These are phyloP conservation scores for Cygnus buccinator DNA, from an alignment of 2,113 vertebrate genomes.

Conservation along the genomic window DNA sequence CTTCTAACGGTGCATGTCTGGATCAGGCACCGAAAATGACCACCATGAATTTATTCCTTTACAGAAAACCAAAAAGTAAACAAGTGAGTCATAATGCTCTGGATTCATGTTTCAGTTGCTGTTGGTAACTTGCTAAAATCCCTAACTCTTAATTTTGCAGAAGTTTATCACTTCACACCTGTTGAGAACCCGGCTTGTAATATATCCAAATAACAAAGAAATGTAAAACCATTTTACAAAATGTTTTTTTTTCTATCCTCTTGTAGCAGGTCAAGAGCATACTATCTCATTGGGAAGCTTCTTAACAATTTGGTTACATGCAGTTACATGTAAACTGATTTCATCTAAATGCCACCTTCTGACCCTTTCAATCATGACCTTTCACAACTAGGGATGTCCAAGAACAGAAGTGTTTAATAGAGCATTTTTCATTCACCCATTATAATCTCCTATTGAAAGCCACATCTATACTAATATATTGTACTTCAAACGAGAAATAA, in stretches of 20 bases:
- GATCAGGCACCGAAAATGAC: neutral
- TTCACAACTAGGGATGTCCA: neutral
- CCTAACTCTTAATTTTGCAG: neutral
- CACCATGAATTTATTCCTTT: neutral
- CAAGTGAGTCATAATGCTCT: neutral
- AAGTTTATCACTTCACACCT: neutral
- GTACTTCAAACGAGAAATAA: neutral
- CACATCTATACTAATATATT: neutral
- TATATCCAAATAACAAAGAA: neutral
- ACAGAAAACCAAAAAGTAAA: conserved; percentile 19
- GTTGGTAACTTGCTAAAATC: neutral
- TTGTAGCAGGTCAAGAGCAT: neutral
- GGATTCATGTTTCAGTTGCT: neutral
- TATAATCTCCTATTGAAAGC: neutral
- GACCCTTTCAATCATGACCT: neutral
- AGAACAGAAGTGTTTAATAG: neutral
- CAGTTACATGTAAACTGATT: neutral
- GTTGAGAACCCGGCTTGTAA: neutral
- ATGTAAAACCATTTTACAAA: conserved; percentile 10
- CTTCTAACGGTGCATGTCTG: neutral
- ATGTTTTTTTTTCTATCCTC: neutral
- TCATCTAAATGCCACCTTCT: neutral
- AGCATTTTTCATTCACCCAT: neutral
- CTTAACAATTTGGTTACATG: neutral
- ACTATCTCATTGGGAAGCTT: neutral